Conservation (phyloP, 53 echinoderm and acorn worm species). For the Luidia sarsii region DNA sequence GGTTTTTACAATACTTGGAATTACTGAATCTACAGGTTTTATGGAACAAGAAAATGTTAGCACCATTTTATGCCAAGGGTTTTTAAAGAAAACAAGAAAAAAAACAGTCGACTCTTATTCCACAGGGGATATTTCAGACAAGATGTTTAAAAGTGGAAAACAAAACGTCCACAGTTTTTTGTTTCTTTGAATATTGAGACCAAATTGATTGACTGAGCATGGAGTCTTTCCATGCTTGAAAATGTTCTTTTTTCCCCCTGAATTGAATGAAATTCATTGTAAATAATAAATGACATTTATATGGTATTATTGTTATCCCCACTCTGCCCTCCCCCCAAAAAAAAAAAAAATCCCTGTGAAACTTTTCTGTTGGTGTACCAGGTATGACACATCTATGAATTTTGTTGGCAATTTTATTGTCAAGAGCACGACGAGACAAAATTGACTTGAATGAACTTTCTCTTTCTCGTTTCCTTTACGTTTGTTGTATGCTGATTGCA, state of each 20-base stretch:
- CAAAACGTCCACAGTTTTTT: background rate
- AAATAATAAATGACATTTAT: slow-evolving; percentile 30
- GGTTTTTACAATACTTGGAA: no score
- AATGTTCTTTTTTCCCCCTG: background rate
- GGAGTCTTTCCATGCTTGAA: no score
- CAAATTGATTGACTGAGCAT: background rate
- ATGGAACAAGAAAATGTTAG: background rate
- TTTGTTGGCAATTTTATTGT: background rate
- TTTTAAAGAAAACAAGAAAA: no score
- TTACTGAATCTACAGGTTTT: no score
- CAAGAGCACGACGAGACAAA: background rate
- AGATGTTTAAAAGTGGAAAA: background rate
- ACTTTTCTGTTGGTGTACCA: no score
- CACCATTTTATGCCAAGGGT: slow-evolving; percentile 1
- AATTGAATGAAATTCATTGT: slow-evolving; percentile 27
- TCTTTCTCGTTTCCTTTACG: no score
- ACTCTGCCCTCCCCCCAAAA: no score
- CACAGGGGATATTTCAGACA: no score
- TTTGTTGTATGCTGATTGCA: slow-evolving; percentile 3
- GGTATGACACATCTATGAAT: background rate
- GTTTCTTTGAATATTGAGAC: no score
- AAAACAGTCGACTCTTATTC: no score
- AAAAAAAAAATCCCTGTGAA: no score
- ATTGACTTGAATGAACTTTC: no score
- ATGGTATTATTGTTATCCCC: slow-evolving; percentile 1